Evolutionary conservation across 2,888 invertebrate genomes (phyloP), one percentile per base, ranked within the genome.

Genomic region (Onchidella celtica): DNA sequence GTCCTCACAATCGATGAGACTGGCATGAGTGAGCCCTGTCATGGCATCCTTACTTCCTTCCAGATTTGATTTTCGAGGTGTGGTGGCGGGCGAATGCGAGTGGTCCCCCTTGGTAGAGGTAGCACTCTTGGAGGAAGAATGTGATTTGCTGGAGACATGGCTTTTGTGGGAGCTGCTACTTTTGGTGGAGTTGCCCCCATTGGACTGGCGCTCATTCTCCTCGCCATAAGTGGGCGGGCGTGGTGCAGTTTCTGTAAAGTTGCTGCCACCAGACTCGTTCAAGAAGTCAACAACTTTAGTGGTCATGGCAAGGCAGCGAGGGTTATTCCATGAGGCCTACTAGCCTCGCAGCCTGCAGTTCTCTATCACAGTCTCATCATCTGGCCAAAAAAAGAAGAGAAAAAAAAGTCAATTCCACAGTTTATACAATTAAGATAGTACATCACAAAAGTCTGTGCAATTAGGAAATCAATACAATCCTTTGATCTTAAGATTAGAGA

Each of bases 141-240:
- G 81, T 40, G 84, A 85, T 66, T 87, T 87, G 73, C 73, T 86
- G n/a, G 90, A 90, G 59, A 87, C 83, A 83, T 90, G 90, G 81
- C 91, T 92, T 84, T 91, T 91, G 84, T 90, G 90, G 2, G 92
- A 92, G 82, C 90, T 90, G 81, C 90, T 90, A 84, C 91, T 91
- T 68, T 88, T 85, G 29, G 91, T 92, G 36, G 92, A 92, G 85
- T 89, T 89, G 17, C 92, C 92, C 38, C 91, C 91, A 88, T 91
- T 92, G 29, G 91, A 91, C 77, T 90, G 89, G 24, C 89, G 88
- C 81, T 92, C 92, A 89, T 91, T 92, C 85, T 93, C 93, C 84
- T 92, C 92, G 36, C 93, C 93, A 27, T 91, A 92, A 11, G 92
- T 91, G 34, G 93, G 93, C 27, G 93, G 93, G 17, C 93, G 86